Percentiles rank a stretch among this genome's conserved stretches.
phyloP scores from a whole-genome alignment of 2,113 vertebrate species.

The Epinephelus moara region DNA sequence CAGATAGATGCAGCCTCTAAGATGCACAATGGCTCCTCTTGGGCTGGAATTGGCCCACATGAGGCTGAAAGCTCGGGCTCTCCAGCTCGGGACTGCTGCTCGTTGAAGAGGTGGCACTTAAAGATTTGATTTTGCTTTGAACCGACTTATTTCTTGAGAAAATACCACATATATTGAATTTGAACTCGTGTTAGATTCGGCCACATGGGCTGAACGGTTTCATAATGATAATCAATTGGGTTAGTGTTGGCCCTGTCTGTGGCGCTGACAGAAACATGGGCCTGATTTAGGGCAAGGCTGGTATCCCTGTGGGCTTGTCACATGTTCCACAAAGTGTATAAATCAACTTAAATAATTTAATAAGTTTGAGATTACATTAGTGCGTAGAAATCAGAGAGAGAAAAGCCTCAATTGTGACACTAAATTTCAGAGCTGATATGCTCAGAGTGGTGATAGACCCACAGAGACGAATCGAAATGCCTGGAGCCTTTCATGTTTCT shows the following conservation, averaged over 20 bases:
- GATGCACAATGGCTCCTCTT: conserved; percentile 52
- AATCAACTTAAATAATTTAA: conserved; percentile 66
- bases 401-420: conserved; percentile 46
- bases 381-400: conserved; percentile 12
- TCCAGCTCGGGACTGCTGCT: conserved; percentile 14
- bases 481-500: background rate
- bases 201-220: conserved; percentile 61
- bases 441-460: conserved; percentile 1
- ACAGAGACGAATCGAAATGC: background rate
- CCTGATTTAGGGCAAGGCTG: conserved; percentile 30
- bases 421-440: conserved; percentile 16
- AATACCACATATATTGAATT: conserved; percentile 74
- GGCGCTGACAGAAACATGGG: conserved; percentile 48
- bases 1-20: conserved; percentile 32
- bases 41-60: conserved; percentile 22
- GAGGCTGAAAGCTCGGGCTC: conserved; percentile 5
- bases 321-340: conserved; percentile 66
- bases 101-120: conserved; percentile 49
- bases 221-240: conserved; percentile 64
- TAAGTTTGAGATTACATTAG: conserved; percentile 58
- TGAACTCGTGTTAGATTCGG: conserved; percentile 62
- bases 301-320: conserved; percentile 47
- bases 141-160: conserved; percentile 75
- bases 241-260: conserved; percentile 51
- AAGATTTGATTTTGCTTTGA: conserved; percentile 62